phyloP scores from a whole-genome alignment of 2,797 vertebrate species.

The Myiotriccus ornatus region DNA sequence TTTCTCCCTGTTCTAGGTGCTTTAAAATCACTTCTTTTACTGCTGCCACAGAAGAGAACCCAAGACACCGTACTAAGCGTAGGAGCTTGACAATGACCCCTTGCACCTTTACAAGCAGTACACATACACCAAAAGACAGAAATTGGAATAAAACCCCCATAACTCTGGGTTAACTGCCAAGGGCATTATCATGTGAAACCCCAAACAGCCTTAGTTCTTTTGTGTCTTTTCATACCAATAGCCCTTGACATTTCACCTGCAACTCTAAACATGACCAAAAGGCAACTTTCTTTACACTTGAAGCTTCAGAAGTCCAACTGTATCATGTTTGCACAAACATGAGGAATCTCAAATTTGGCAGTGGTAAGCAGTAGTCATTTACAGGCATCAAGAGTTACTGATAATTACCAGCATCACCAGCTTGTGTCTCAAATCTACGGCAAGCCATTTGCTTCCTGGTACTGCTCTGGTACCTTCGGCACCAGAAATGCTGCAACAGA shows the following conservation, averaged over 20 bases:
- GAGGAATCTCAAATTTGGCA: not conserved
- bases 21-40: not conserved
- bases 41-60: not conserved
- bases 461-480: not conserved
- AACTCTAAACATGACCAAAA: not conserved
- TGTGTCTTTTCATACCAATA: not conserved
- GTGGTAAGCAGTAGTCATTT: not conserved
- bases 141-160: accelerated
- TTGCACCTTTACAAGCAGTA: not conserved
- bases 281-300: not conserved
- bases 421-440: not conserved
- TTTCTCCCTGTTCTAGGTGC: not conserved
- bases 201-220: not conserved
- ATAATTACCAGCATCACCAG: not conserved
- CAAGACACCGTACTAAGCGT: not conserved
- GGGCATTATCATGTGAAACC: not conserved
- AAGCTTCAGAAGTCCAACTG: not conserved
- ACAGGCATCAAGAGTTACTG: not conserved
- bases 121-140: not conserved
- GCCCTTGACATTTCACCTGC: not conserved
- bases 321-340: accelerated
- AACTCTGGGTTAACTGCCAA: not conserved
- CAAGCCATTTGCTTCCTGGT: not conserved
- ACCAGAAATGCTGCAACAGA: not conserved
- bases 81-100: not conserved